Evolutionary conservation across 2,888 invertebrate genomes (phyloP).

Genomic region (Selenia dentaria): DNA sequence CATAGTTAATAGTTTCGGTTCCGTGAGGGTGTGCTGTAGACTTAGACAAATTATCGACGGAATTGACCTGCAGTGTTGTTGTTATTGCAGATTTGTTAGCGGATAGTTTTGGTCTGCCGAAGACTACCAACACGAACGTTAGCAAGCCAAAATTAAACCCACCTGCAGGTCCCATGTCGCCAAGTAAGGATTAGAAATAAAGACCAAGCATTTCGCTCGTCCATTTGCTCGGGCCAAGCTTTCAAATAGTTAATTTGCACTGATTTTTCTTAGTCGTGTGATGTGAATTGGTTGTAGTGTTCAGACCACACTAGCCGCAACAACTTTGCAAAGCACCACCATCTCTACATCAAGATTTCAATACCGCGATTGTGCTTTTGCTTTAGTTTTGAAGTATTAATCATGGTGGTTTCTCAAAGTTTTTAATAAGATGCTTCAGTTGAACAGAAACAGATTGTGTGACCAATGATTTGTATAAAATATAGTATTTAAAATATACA

Average conservation of each 20-base stretch:
- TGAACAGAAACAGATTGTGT: background rate
- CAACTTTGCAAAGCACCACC: constrained; percentile 45
- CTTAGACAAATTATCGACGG: constrained; percentile 28
- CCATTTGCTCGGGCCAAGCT: constrained; percentile 16
- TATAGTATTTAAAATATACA: no score
- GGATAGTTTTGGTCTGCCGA: constrained; percentile 74
- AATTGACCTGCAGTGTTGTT: constrained; percentile 52
- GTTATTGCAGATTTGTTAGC: constrained; percentile 74
- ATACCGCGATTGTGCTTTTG: constrained; percentile 15
- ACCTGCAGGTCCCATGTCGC: constrained; percentile 52
- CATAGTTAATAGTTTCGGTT: background rate
- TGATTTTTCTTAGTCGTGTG: constrained; percentile 20
- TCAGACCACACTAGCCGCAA: constrained; percentile 53
- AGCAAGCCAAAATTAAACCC: constrained; percentile 62
- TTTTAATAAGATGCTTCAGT: background rate
- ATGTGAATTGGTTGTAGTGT: constrained; percentile 25
- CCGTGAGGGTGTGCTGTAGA: background rate
- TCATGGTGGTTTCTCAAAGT: background rate
- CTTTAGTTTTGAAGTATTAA: constrained; percentile 3
- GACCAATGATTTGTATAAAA: no score
- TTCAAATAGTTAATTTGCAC: constrained; percentile 23
- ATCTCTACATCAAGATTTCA: constrained; percentile 4
- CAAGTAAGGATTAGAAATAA: constrained; percentile 56
- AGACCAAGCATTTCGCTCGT: constrained; percentile 6
- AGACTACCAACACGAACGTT: constrained; percentile 55